These are phyloP conservation scores for Anas georgica DNA, from an alignment of 2,797 vertebrate species.

Conservation along the genomic window DNA sequence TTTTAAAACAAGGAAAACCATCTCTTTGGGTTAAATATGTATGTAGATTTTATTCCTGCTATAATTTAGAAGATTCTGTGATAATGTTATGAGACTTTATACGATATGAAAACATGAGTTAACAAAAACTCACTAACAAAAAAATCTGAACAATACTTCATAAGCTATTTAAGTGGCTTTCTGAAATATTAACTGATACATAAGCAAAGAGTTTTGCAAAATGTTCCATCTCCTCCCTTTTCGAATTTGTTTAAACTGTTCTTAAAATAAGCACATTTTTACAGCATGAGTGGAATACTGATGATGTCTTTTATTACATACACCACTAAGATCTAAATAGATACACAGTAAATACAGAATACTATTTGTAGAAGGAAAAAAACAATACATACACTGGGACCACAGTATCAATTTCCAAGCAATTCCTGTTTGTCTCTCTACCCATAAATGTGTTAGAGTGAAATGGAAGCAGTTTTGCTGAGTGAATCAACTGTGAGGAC, in stretches of 20 bases:
- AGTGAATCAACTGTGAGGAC: not conserved
- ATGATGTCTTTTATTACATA: not conserved
- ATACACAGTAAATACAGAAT: not conserved
- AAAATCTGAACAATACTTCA: not conserved
- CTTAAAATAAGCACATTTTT: not conserved
- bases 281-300: not conserved
- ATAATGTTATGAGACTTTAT: not conserved
- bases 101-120: not conserved
- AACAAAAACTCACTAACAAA: not conserved
- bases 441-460: not conserved
- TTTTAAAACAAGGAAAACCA: constrained; percentile 6
- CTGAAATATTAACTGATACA: not conserved
- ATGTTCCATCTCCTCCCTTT: not conserved
- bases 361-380: not conserved
- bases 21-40: not conserved
- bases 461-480: not conserved
- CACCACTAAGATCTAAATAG: not conserved
- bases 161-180: not conserved
- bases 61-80: not conserved
- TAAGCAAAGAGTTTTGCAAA: not conserved
- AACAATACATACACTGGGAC: not conserved
- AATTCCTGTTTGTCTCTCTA: not conserved
- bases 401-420: not conserved
- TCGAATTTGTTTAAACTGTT: not conserved
- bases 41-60: not conserved